Evolutionary conservation across 2,113 vertebrate genomes (phyloP).

Genomic region (Prietella phreatophila): DNA sequence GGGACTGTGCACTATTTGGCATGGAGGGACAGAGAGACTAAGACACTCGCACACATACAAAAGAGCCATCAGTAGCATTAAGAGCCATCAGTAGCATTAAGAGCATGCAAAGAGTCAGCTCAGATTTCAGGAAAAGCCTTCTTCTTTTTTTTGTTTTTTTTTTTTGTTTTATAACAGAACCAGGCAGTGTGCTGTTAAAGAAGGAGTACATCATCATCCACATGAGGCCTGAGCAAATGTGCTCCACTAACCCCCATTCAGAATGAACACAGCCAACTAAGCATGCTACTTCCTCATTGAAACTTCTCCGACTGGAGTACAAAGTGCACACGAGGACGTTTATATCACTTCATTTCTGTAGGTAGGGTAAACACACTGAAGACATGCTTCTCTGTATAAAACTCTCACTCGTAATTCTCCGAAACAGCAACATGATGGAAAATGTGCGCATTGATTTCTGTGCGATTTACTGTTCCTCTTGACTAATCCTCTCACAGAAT

Average conservation of each 20-base stretch:
- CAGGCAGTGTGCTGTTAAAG: slow-evolving; percentile 20
- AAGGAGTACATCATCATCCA: slow-evolving; percentile 13
- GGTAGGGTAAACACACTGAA: not conserved
- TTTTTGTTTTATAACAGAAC: not conserved
- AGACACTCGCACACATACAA: slow-evolving; percentile 50
- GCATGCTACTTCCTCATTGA: slow-evolving; percentile 8
- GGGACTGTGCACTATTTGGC: slow-evolving; percentile 79
- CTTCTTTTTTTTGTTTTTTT: not conserved
- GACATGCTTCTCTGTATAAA: not conserved
- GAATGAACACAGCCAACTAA: slow-evolving; percentile 9
- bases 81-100: slow-evolving; percentile 31
- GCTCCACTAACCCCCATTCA: slow-evolving; percentile 30
- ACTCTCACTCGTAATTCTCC: not conserved
- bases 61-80: slow-evolving; percentile 23
- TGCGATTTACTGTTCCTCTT: not conserved
- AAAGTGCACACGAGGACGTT: not conserved
- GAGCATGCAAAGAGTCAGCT: slow-evolving; percentile 35
- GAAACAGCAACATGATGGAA: not conserved
- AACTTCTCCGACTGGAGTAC: not conserved
- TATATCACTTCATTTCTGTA: not conserved
- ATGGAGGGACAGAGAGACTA: slow-evolving; percentile 57
- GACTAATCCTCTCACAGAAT: not conserved
- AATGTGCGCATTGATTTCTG: no score
- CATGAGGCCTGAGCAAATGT: slow-evolving; percentile 15
- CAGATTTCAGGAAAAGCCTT: slow-evolving; percentile 18